Evolutionary conservation across 2,113 vertebrate genomes (phyloP).

Genomic region (Leucoraja erinaceus): DNA sequence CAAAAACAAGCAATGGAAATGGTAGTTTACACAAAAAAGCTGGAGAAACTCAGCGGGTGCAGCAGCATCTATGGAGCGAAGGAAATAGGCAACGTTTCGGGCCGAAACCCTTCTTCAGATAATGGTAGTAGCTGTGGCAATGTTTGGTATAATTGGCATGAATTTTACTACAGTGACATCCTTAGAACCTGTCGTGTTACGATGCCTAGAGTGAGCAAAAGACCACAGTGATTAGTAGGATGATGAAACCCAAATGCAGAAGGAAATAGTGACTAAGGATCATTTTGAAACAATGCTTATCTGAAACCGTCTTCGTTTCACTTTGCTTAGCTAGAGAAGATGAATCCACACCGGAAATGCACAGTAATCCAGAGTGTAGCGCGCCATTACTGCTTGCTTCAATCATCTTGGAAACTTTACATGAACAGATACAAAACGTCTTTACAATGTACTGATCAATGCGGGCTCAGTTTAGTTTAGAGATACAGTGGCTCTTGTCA

Average conservation of each 20-base stretch:
- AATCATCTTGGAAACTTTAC: conserved; percentile 48
- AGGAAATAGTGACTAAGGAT: conserved; percentile 43
- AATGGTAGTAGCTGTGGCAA: no score
- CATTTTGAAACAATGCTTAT: conserved; percentile 47
- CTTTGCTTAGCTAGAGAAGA: conserved; percentile 40
- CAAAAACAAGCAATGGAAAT: conserved; percentile 59
- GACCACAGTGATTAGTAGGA: conserved; percentile 47
- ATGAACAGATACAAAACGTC: conserved; percentile 44
- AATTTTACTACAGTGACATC: conserved; percentile 45
- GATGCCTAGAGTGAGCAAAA: conserved; percentile 53
- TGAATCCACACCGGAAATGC: conserved; percentile 37
- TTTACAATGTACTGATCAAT: conserved; percentile 54
- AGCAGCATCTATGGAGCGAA: no score
- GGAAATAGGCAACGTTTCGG: no score
- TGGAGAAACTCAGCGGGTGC: no score
- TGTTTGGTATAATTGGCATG: conserved; percentile 45
- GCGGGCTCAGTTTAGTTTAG: conserved; percentile 50
- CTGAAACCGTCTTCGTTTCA: conserved; percentile 52
- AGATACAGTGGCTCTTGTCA: no score
- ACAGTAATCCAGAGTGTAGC: conserved; percentile 47
- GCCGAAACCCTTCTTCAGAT: no score
- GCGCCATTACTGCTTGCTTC: conserved; percentile 50
- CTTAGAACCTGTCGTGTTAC: conserved; percentile 40
- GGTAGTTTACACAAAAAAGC: no score
- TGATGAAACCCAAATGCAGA: conserved; percentile 47